Evolutionary conservation across 2,888 invertebrate species (phyloP), one percentile per base, ranked within the genome.

Genomic region (Philonicus albiceps): DNA sequence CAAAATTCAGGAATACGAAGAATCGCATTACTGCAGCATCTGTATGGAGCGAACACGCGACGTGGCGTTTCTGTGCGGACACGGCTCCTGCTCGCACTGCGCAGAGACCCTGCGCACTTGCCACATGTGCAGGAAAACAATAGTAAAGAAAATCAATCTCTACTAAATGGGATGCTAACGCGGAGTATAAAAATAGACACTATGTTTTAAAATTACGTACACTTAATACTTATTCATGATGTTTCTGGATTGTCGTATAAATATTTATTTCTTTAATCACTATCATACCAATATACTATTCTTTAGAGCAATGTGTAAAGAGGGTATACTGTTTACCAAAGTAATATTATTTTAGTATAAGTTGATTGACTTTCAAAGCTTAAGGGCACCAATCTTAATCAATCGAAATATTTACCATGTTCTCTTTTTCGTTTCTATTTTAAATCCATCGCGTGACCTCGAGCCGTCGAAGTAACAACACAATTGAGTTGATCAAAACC

Each of bases 31-130:
- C 91, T 97, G 97, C 90, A 95, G 96, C 86, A 97, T 97, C 89
- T 97, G 97, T 91, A 96, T 97, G 97, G 97, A 97, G 90, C 93
- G 96, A 49, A 94, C 95, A 87, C 93, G 96, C 53, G 96, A 96
- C 90, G 96, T 97, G 27, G 97, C 96, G 30, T 97, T 97, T 91
- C 93, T 97, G n/a, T 97, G 97, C 90, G 97, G 97, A 1, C 97
- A 97, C 90, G 96, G 96, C 30, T 96, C 97, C 16, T 97, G 97
- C 91, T 95, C 95, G 85, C 94, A 94, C 89, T 97, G 97, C 91
- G 96, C 97, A 0, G 95, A 96, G 88, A 96, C 97, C 0, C 93
- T 97, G 49, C 95, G 95, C 90, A 96, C 95, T 27, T 97, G 97
- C 92, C 97, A 97, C 93, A 97, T 97, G 96, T 92, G 92, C 88